Evolutionary conservation across 1,140 invertebrate species (phyloP).

Genomic region (Rhynchophorus ferrugineus): DNA sequence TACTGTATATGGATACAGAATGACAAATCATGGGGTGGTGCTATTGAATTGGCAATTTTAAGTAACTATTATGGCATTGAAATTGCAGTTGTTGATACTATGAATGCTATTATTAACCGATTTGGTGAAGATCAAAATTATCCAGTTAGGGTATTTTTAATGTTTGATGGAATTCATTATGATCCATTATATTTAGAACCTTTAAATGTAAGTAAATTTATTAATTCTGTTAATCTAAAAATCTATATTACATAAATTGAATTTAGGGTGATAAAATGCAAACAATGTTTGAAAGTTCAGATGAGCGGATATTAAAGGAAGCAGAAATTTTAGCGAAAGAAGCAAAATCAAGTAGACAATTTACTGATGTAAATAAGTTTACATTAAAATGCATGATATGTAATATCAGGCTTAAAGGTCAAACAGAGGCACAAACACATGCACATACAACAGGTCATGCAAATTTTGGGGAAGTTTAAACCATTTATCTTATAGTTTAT

Average conservation of each 20-base stretch:
- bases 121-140: slow-evolving; percentile 92
- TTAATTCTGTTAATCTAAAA: slow-evolving; percentile 27
- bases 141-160: slow-evolving; percentile 72
- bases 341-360: slow-evolving; percentile 80
- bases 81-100: slow-evolving; percentile 89
- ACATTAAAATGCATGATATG: slow-evolving; percentile 76
- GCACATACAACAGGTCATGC: slow-evolving; percentile 77
- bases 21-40: slow-evolving; percentile 87
- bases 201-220: slow-evolving; percentile 42
- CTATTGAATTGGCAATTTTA: slow-evolving; percentile 88
- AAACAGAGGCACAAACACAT: slow-evolving; percentile 73
- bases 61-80: slow-evolving; percentile 82
- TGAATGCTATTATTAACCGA: slow-evolving; percentile 81
- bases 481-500: no score
- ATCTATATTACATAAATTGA: slow-evolving; percentile 7
- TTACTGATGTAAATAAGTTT: slow-evolving; percentile 83
- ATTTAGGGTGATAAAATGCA: slow-evolving; percentile 57
- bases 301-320: slow-evolving; percentile 63
- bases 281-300: slow-evolving; percentile 73
- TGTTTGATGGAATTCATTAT: slow-evolving; percentile 96
- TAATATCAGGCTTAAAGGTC: slow-evolving; percentile 63
- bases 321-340: slow-evolving; percentile 79
- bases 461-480: slow-evolving; percentile 86
- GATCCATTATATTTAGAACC: slow-evolving; percentile 86
- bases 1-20: slow-evolving; percentile 85